Evolutionary conservation across 2,888 invertebrate genomes (phyloP), one percentile per base, ranked within the genome.

Genomic region (Sarcophaga rosellei): DNA sequence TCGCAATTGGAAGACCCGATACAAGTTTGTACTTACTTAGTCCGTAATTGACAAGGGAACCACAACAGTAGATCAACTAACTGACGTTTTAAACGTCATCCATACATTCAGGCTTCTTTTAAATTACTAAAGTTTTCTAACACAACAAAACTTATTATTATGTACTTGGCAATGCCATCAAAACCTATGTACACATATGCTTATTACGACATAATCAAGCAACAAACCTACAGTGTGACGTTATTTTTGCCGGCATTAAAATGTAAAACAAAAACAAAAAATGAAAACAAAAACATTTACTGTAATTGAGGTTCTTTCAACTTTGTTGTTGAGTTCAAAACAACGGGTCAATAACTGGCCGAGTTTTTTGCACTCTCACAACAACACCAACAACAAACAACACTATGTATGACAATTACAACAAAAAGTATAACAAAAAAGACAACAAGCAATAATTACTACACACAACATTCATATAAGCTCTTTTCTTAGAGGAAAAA

Each of bases 271-370:
- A 15, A 35, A 35, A 35, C 35, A 35, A 35, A 35, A 35, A 35
- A 15, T 10, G 53, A 12, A 53, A 15, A 15, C 17, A 15, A 53
- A 53, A 12, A 17, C 12, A 8, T 53, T 83, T 68, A 68, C 79
- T 63, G 79, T 81, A 79, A 79, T 81, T 85, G 73, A 74, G 81
- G 87, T 80, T 83, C 85, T 84, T 87, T 87, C 85, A 87, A 85
- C 87, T 87, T 81, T 87, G 79, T 79, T 75, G 65, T 70, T 35
- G 81, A 81, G 84, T 81, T 81, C 81, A 84, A 81, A 66, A 74
- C 68, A 70, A 72, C 81, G 79, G 84, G 84, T 88, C 87, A 87
- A 87, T 86, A 87, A 84, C 85, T 88, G 88, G 88, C 88, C 87
- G 87, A 88, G 88, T 87, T 85, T 85, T 87, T 85, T 86, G 80